Percentiles rank a stretch among this genome's conserved stretches.
These are phyloP conservation scores for Xyrauchen texanus DNA, from an alignment of 2,113 vertebrate genomes.

Conservation along the genomic window DNA sequence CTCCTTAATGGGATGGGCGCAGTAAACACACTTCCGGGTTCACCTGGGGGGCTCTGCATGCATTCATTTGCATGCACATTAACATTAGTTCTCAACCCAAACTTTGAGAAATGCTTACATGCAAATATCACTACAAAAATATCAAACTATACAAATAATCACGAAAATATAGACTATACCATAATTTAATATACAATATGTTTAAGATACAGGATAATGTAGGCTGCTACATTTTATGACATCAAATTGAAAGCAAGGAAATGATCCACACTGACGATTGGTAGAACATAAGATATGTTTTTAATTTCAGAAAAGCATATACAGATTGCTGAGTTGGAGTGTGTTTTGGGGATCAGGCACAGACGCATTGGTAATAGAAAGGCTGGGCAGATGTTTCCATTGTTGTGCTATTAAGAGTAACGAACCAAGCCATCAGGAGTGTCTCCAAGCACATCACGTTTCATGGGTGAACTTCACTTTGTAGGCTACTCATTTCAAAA, in stretches of 20 bases:
- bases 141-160: too few relatives aligned
- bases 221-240: too few relatives aligned
- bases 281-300: background rate
- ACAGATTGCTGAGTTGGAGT: background rate
- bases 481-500: background rate
- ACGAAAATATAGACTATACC: too few relatives aligned
- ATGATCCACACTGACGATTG: background rate
- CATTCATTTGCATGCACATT: too few relatives aligned
- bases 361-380: constrained; percentile 31
- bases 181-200: too few relatives aligned
- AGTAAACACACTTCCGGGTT: constrained; percentile 70
- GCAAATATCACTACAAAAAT: background rate
- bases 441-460: constrained; percentile 52
- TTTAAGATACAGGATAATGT: too few relatives aligned
- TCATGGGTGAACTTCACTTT: constrained; percentile 51
- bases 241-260: background rate
- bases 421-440: constrained; percentile 77
- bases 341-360: background rate
- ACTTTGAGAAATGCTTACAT: background rate
- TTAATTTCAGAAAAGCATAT: too few relatives aligned
- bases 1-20: constrained; percentile 32
- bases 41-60: constrained; percentile 59
- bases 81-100: too few relatives aligned
- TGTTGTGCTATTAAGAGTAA: constrained; percentile 88
- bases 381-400: constrained; percentile 79